Evolutionary conservation across 1,140 invertebrate species (phyloP), one percentile per base, ranked within the genome.

Genomic region (Trichomalopsis sarcophagae): DNA sequence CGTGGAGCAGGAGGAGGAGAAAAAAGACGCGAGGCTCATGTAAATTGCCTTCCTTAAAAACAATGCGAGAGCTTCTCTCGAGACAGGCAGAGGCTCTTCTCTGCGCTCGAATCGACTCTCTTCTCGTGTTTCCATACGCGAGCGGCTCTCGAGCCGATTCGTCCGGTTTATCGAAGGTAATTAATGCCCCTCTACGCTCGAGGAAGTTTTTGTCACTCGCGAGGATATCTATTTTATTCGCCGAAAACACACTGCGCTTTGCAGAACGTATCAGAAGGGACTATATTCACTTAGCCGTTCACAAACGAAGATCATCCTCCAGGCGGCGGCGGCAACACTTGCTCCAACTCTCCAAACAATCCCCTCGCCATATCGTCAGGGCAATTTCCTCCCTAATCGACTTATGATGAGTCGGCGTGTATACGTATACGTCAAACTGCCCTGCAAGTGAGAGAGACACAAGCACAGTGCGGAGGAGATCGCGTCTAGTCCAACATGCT

Each of bases 21-120:
- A 86, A 87, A 86, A 84, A 74, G 40, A 75, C 69, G 68, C n/a
- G 80, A 17, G 87, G 75, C 55, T 78, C 84, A 90, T 90, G 88
- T 90, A 89, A 90, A 90, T 90, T 90, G 87, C 80, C 84, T 75
- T 87, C 86, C 75, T 76, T 27, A 87, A 86, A 87, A 89, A 89
- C 88, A 89, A 89, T 89, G 86, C 82, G 71, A 30, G 71, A 33
- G 55, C 55, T 62, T 11, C 13, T 14, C 55, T 27, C 30, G 62
- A 71, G 30, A 2, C 27, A 66, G 27, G 27, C 10, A 33, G 68
- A 23, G 68, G 23, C n/a, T 81, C 74, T 5, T 78, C 74, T 79
- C 27, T 80, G n/a, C 27, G 36, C 85, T 86, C 75, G 62, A 55
- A 23, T 66, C 55, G 13, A 11, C 4, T 33, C 73, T 27, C 36